Evolutionary conservation across 2,888 invertebrate species (phyloP).

Genomic region (Melinaea menophilus): DNA sequence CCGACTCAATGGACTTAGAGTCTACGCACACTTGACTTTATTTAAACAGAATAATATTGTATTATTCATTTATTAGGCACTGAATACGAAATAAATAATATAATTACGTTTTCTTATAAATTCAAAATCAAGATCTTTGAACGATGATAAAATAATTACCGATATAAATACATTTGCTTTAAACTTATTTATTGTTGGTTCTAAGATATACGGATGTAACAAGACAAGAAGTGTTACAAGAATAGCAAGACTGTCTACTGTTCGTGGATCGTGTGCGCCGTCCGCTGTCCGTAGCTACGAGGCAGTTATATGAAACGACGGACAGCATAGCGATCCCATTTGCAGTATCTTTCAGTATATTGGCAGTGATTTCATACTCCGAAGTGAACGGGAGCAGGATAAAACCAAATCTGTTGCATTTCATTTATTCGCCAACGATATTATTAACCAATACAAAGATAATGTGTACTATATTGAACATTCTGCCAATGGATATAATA

Average conservation of each 20-base stretch:
- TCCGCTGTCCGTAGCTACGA: background rate
- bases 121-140: no score
- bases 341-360: constrained; percentile 59
- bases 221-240: no score
- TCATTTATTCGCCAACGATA: constrained; percentile 11
- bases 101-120: background rate
- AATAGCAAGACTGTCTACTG: no score
- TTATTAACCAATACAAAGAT: background rate
- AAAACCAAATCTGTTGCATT: constrained; percentile 31
- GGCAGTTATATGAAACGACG: constrained; percentile 35
- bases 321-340: constrained; percentile 59
- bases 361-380: constrained; percentile 50
- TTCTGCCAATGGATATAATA: no score
- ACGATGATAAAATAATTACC: no score
- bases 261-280: background rate
- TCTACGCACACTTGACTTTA: constrained; percentile 7
- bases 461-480: background rate
- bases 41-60: no score
- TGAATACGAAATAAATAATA: background rate
- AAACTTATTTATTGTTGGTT: no score
- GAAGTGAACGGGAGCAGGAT: constrained; percentile 23
- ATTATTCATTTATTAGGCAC: no score
- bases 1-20: constrained; percentile 16
- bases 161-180: no score
- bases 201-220: no score